Percentiles rank a stretch among this genome's conserved stretches.
These are phyloP conservation scores for Tetragonula carbonaria DNA, from an alignment of 2,888 invertebrate genomes.

Conservation along the genomic window DNA sequence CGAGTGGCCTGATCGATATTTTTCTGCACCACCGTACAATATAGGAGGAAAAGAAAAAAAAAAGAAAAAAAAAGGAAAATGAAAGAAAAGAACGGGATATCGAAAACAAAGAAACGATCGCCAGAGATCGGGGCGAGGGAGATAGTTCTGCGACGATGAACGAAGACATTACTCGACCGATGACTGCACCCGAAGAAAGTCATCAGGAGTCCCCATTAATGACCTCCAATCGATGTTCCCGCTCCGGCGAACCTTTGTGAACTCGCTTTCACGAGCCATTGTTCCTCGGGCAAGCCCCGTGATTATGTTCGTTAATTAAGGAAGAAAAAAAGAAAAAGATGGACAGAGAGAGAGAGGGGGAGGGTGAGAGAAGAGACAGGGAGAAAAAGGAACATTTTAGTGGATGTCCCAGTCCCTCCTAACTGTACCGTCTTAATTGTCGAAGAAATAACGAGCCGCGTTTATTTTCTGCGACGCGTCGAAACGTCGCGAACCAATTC, in stretches of 20 bases:
- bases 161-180: conserved; percentile 34
- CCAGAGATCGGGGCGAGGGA: neutral
- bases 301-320: conserved; percentile 65
- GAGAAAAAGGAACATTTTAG: conserved; percentile 30
- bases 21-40: too few relatives aligned
- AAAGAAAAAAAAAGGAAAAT: too few relatives aligned
- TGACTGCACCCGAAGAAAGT: conserved; percentile 58
- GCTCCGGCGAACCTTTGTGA: conserved; percentile 38
- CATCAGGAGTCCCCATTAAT: conserved; percentile 49
- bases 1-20: too few relatives aligned
- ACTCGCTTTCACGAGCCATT: conserved; percentile 67
- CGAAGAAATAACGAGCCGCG: conserved; percentile 49
- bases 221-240: conserved; percentile 61
- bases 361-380: neutral
- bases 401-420: neutral
- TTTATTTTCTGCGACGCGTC: conserved; percentile 13
- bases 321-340: neutral
- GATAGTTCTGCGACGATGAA: conserved; percentile 27
- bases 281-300: conserved; percentile 51
- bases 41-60: neutral
- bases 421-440: conserved; percentile 52
- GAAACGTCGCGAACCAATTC: conserved; percentile 19
- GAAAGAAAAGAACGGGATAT: neutral
- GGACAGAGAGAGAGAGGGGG: neutral
- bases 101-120: conserved; percentile 6